A percentile compares a stretch with the other conserved stretches of the same genome.
phyloP scores from a whole-genome alignment of 2,888 invertebrate genomes.

The Linnaemya tessellans region DNA sequence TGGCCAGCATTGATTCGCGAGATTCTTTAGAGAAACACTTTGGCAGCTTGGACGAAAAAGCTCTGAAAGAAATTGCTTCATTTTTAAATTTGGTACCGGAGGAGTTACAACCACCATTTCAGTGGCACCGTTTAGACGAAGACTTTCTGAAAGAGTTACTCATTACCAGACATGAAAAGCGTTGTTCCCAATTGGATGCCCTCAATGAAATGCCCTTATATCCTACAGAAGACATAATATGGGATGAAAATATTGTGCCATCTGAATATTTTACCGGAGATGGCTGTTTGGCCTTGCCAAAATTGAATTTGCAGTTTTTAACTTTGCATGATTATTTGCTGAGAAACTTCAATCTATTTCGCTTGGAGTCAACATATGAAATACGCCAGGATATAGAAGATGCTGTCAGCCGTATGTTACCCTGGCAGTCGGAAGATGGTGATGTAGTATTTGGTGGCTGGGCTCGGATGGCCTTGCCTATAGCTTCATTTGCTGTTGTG shows the following conservation, averaged over 20 bases:
- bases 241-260: conserved; percentile 99
- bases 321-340: conserved; percentile 98
- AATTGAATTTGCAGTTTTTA: conserved; percentile 98
- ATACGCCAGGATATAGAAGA: conserved; percentile 99
- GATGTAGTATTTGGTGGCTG: conserved; percentile 97
- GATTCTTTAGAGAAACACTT: conserved; percentile 91
- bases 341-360: conserved; percentile 98
- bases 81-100: conserved; percentile 94
- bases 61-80: conserved; percentile 92
- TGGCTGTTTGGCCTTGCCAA: conserved; percentile 97
- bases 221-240: conserved; percentile 98
- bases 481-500: conserved; percentile 95
- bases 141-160: conserved; percentile 93
- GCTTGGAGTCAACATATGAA: conserved; percentile 97
- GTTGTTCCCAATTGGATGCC: conserved; percentile 95
- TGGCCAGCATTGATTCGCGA: conserved; percentile 96
- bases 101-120: conserved; percentile 86
- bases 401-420: conserved; percentile 96
- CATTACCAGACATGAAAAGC: conserved; percentile 93
- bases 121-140: conserved; percentile 91
- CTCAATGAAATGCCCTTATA: conserved; percentile 99
- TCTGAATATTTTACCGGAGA: conserved; percentile 98
- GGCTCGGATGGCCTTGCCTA: conserved; percentile 99
- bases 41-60: conserved; percentile 87
- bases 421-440: conserved; percentile 95